Evolutionary conservation across 2,113 vertebrate genomes (phyloP), one percentile per base, ranked within the genome.

Genomic region (Cheilinus undulatus): DNA sequence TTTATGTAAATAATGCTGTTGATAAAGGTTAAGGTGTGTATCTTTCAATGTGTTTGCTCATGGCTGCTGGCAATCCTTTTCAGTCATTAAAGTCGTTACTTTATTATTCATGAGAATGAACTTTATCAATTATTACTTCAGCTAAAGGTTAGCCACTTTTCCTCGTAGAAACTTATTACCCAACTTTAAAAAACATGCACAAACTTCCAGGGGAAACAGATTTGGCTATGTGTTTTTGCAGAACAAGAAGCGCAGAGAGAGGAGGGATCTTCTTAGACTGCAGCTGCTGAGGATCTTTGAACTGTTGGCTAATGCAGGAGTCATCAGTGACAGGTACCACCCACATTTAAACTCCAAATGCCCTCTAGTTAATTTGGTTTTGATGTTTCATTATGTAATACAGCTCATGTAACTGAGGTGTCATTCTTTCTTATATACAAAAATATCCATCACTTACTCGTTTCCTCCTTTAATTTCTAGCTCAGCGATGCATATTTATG

Each of bases 241-340:
- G 98, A 99, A 99, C 89, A 99, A 99, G 93, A 98, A 98, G 61
- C 96, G 98, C 3, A 93, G 98, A 80, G 98, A 99, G 77, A 94
- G 97, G 28, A 86, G 97, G 84, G 98, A 99, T 82, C 92, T 99
- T 12, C 92, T 99, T 24, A 89, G 98, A 64, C 92, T 99, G 36
- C 98, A 99, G 36, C 90, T 99, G 34, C 92, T 99, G 63, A 88
- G 97, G 61, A 98, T 99, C 82, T 99, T 99, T 89, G 98, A 99
- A 68, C 95, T 99, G 48, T 87, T 99, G 85, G 98, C 97, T 42
- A 98, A 97, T 64, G 97, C 97, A 19, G 96, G 95, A 43, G 97
- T 99, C 17, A 99, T 99, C 92, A 99, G 97, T 92, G 97, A 99
- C 94, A 98, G 97, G 98, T 99, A 92, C 36, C 52, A 23, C 19